A percentile compares a stretch with the other conserved stretches of the same genome.
These are phyloP conservation scores for Sericinus montela DNA, from an alignment of 2,888 invertebrate genomes.

Conservation along the genomic window DNA sequence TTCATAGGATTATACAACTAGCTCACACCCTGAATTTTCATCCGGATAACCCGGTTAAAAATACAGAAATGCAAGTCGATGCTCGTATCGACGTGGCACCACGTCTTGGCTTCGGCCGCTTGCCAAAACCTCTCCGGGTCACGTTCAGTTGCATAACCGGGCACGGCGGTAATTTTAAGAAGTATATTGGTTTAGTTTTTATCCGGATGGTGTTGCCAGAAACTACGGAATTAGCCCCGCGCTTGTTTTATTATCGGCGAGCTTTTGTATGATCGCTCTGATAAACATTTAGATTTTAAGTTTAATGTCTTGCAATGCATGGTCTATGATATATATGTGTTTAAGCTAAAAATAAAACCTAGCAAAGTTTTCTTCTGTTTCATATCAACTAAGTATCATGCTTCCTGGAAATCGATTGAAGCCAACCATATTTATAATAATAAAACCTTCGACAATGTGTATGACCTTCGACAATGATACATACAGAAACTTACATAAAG, in stretches of 20 bases:
- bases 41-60: conserved; percentile 23
- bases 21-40: conserved; percentile 11
- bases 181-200: conserved; percentile 73
- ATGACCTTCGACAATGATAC: no score
- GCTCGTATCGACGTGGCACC: conserved; percentile 33
- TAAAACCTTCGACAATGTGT: no score
- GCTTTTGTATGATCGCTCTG: conserved; percentile 23
- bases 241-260: conserved; percentile 43
- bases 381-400: no score
- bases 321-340: no score
- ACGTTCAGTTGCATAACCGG: conserved; percentile 58
- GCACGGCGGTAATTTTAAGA: conserved; percentile 54
- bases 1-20: conserved; percentile 13
- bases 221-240: conserved; percentile 49
- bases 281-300: conserved; percentile 26
- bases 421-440: no score
- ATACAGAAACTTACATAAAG: no score
- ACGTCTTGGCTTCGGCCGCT: conserved; percentile 34
- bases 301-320: conserved; percentile 22
- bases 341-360: no score
- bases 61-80: conserved; percentile 29
- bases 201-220: conserved; percentile 53
- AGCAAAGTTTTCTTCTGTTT: no score
- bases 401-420: no score
- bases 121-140: conserved; percentile 53